Evolutionary conservation across 2,888 invertebrate genomes (phyloP).

Genomic region (Mongoloraphidia duomilia): DNA sequence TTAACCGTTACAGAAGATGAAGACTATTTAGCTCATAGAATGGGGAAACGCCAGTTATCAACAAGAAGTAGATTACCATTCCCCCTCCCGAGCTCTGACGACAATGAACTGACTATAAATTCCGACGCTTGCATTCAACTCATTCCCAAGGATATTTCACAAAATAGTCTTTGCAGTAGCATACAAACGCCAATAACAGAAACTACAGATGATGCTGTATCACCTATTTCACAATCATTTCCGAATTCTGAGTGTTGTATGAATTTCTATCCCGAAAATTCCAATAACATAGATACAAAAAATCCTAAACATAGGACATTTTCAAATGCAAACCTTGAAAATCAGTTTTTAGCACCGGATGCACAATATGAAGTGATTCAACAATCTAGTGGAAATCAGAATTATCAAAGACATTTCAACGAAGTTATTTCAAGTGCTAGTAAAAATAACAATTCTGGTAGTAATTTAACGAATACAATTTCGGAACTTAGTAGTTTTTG

Average conservation of each 20-base stretch:
- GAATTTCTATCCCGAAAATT: conserved; percentile 23
- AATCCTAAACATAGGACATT: conserved; percentile 17
- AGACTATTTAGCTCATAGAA: conserved; percentile 40
- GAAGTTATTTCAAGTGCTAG: not conserved
- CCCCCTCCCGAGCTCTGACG: conserved; percentile 31
- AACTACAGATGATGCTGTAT: conserved; percentile 28
- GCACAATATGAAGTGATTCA: conserved; percentile 48
- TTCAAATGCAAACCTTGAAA: conserved; percentile 17
- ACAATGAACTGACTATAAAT: conserved; percentile 11
- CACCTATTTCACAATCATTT: conserved; percentile 21
- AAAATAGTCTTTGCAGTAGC: conserved; percentile 25
- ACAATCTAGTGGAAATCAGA: conserved; percentile 19
- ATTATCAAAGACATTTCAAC: not conserved
- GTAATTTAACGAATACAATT: conserved; percentile 29
- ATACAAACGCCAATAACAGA: conserved; percentile 30
- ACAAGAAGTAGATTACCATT: conserved; percentile 42
- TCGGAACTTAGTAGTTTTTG: conserved; percentile 26
- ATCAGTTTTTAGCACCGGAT: conserved; percentile 39
- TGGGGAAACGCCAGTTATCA: conserved; percentile 41
- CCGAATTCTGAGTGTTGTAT: conserved; percentile 20
- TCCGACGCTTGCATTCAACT: conserved; percentile 1
- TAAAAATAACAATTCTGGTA: conserved; percentile 3
- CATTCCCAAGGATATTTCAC: conserved; percentile 25
- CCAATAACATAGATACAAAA: conserved; percentile 13
- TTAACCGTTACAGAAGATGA: conserved; percentile 30